Evolutionary conservation across 2,888 invertebrate species (phyloP).

Genomic region (Zelleria hepariella): DNA sequence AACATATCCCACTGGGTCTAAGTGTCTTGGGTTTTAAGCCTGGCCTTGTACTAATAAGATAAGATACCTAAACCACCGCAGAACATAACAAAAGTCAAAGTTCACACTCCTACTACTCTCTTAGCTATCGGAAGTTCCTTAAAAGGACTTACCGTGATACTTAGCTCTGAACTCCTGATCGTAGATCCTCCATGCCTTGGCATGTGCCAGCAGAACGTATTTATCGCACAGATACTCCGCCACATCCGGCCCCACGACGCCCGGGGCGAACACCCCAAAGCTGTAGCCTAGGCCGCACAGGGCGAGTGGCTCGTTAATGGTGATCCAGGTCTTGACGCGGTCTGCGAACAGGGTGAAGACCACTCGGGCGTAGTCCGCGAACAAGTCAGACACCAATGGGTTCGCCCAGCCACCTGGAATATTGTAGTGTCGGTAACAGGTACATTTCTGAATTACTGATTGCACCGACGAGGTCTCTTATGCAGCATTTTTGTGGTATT

Average conservation of each 20-base stretch:
- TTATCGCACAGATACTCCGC: constrained; percentile 70
- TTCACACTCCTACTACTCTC: too few species aligned
- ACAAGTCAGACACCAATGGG: constrained; percentile 23
- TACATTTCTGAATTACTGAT: too few species aligned
- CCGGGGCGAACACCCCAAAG: constrained; percentile 36
- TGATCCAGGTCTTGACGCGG: constrained; percentile 27
- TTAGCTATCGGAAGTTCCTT: too few species aligned
- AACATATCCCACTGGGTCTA: too few species aligned
- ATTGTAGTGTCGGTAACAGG: background rate
- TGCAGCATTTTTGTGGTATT: too few species aligned
- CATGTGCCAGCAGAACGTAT: constrained; percentile 72
- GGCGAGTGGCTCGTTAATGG: constrained; percentile 21
- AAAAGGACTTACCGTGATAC: constrained; percentile 46
- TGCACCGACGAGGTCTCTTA: too few species aligned
- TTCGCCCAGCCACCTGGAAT: constrained; percentile 24
- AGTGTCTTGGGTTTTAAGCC: too few species aligned
- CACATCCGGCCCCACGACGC: constrained; percentile 34
- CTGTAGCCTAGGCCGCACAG: constrained; percentile 10
- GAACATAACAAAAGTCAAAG: too few species aligned
- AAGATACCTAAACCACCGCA: too few species aligned
- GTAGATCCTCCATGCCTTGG: constrained; percentile 67
- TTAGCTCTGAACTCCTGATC: constrained; percentile 57
- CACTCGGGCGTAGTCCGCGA: constrained; percentile 21
- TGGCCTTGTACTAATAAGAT: too few species aligned
- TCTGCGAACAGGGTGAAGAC: constrained; percentile 22